A percentile compares a stretch with the other conserved stretches of the same genome.
Conservation (phyloP, 2,797 vertebrate genomes). For the Gymnothorax reevesii region DNA sequence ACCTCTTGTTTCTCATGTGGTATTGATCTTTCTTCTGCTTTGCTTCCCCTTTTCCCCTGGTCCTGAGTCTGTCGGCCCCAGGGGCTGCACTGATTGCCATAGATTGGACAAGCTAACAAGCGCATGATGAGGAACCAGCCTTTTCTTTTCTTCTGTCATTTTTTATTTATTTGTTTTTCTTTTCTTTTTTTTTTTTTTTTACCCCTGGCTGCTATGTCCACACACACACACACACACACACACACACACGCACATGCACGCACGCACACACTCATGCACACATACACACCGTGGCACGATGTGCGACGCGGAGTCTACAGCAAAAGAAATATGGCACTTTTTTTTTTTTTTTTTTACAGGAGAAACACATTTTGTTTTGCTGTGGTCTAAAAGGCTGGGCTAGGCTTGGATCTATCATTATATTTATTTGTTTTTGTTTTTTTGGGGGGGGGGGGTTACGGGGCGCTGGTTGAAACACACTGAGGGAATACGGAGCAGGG, state of each 20-base stretch:
- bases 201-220: conserved; percentile 76
- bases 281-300: conserved; percentile 59
- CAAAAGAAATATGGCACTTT: conserved; percentile 70
- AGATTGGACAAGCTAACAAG: conserved; percentile 99
- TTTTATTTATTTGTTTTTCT: conserved; percentile 4
- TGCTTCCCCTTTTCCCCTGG: conserved; percentile 85
- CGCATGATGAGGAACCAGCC: conserved; percentile 90
- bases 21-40: conserved; percentile 99
- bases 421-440: conserved; percentile 35
- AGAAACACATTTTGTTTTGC: conserved; percentile 56
- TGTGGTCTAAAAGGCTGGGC: conserved; percentile 66
- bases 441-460: conserved; percentile 49
- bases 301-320: conserved; percentile 71
- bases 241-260: conserved; percentile 64
- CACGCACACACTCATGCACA: conserved; percentile 59
- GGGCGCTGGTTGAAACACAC: conserved; percentile 43
- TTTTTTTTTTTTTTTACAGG: conserved; percentile 63
- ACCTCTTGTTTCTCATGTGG: conserved; percentile 96
- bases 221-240: conserved; percentile 72
- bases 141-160: conserved; percentile 78
- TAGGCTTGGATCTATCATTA: conserved; percentile 53
- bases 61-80: conserved; percentile 95
- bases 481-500: conserved; percentile 65
- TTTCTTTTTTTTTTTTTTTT: conserved; percentile 50
- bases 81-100: conserved; percentile 98